phyloP scores from a whole-genome alignment of 2,888 invertebrate genomes.

The Junonia oenone region DNA sequence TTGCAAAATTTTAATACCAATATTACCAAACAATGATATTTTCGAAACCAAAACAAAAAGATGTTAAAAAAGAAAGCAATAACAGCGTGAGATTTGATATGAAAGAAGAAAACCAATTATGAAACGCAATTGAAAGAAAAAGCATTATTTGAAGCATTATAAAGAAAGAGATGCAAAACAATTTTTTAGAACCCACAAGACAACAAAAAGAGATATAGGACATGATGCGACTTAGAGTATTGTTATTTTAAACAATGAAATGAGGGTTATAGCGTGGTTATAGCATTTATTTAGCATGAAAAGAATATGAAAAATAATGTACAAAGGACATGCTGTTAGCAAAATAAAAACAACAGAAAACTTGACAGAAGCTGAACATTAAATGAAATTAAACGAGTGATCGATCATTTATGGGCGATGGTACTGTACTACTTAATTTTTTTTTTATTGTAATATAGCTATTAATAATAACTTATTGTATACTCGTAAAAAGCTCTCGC shows the following conservation, averaged over 20 bases:
- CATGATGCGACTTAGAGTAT: background rate
- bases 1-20: background rate
- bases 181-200: too few species aligned
- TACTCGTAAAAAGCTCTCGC: too few species aligned
- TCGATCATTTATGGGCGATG: background rate
- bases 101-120: background rate
- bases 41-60: background rate
- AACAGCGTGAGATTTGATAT: background rate
- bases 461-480: too few species aligned
- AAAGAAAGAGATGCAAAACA: too few species aligned
- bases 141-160: too few species aligned
- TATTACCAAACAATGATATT: background rate
- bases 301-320: background rate
- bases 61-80: background rate
- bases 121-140: too few species aligned
- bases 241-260: background rate
- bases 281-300: too few species aligned
- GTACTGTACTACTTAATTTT: background rate
- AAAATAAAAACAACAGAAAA: background rate
- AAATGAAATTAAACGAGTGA: slow-evolving; percentile 13
- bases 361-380: background rate
- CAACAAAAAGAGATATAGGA: too few species aligned
- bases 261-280: background rate
- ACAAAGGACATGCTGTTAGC: background rate
- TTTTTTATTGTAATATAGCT: too few species aligned